Evolutionary conservation across 1,140 invertebrate species (phyloP).

Genomic region (Polypedilum pembai): DNA sequence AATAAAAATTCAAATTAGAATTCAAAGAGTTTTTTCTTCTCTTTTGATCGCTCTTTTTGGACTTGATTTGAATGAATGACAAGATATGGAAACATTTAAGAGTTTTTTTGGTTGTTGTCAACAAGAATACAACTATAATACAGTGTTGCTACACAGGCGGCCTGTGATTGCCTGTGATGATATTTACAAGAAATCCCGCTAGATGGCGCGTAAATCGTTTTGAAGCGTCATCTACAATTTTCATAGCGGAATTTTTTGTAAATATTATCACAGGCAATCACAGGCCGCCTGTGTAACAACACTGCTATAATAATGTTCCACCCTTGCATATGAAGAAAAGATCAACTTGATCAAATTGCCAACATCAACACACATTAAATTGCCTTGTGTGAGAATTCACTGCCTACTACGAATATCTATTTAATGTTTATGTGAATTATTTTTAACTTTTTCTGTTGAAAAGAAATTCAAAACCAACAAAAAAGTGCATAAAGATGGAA

Average conservation of each 20-base stretch:
- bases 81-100: no score
- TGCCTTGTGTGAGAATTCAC: not conserved
- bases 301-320: not conserved
- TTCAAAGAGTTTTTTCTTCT: no score
- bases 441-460: not conserved
- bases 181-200: no score
- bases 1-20: slow-evolving; percentile 27
- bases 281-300: no score
- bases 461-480: not conserved
- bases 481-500: slow-evolving; percentile 4
- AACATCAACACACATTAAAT: not conserved
- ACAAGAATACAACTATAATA: no score
- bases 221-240: no score
- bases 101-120: not conserved
- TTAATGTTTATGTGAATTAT: slow-evolving; percentile 2
- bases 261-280: no score
- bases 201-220: no score
- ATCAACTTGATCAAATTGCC: slow-evolving; percentile 9
- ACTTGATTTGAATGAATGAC: not conserved
- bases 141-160: no score
- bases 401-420: slow-evolving; percentile 3
- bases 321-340: not conserved
- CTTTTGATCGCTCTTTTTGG: not conserved
- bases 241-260: no score
- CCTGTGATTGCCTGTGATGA: no score